These are phyloP conservation scores for Acromyrmex echinatior DNA, from an alignment of 1,140 invertebrate genomes.

Conservation along the genomic window DNA sequence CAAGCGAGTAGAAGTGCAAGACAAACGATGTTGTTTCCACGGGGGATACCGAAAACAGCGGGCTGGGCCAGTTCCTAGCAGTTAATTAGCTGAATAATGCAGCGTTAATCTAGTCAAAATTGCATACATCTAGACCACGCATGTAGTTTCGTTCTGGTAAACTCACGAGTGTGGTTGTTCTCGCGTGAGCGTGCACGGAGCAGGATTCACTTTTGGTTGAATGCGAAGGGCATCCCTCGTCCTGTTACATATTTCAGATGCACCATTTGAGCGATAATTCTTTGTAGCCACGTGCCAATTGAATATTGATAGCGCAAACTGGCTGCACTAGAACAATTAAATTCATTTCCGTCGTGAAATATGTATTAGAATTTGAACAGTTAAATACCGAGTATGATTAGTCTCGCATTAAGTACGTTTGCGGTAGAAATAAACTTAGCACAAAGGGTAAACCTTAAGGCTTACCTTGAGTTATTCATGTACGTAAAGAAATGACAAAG, in stretches of 20 bases:
- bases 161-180: slow-evolving; percentile 72
- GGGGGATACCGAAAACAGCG: slow-evolving; percentile 76
- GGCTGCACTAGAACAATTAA: slow-evolving; percentile 14
- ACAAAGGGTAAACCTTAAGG: slow-evolving; percentile 46
- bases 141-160: slow-evolving; percentile 78
- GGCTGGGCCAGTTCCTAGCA: slow-evolving; percentile 72
- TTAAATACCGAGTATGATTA: slow-evolving; percentile 13
- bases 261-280: slow-evolving; percentile 59
- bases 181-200: slow-evolving; percentile 32
- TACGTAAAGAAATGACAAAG: slow-evolving; percentile 61
- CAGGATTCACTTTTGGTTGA: slow-evolving; percentile 59
- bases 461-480: slow-evolving; percentile 54
- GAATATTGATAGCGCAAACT: slow-evolving; percentile 38
- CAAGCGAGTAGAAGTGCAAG: slow-evolving; percentile 67
- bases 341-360: slow-evolving; percentile 9
- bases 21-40: slow-evolving; percentile 77
- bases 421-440: slow-evolving; percentile 38
- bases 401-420: slow-evolving; percentile 41
- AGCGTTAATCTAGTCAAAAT: slow-evolving; percentile 85
- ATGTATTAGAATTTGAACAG: slow-evolving; percentile 8
- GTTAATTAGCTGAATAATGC: slow-evolving; percentile 86
- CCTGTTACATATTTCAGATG: slow-evolving; percentile 77
- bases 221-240: slow-evolving; percentile 72
- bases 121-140: slow-evolving; percentile 81
- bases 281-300: slow-evolving; percentile 35